Percentiles rank a stretch among this genome's conserved stretches.
Evolutionary conservation across 2,888 invertebrate species (phyloP).

Genomic region (Agriopis aurantiaria): DNA sequence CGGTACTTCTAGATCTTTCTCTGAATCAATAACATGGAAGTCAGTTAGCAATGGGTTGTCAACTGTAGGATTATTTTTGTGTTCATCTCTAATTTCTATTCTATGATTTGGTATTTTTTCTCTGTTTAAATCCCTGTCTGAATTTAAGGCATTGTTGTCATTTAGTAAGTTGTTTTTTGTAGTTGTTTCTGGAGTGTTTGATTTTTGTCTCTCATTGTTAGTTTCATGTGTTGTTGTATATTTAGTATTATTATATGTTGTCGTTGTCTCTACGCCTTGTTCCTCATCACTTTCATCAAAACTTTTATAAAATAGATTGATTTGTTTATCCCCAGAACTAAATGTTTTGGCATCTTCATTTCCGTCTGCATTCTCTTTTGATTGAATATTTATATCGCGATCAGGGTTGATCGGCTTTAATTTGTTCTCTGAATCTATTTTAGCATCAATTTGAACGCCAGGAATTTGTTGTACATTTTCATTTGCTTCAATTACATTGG

Average conservation of each 20-base stretch:
- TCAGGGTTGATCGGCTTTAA: background rate
- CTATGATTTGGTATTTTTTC: conserved; percentile 30
- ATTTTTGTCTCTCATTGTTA: conserved; percentile 12
- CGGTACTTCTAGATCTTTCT: conserved; percentile 81
- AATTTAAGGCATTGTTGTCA: background rate
- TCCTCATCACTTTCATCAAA: conserved; percentile 10
- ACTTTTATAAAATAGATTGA: conserved; percentile 22
- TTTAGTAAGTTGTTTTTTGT: background rate
- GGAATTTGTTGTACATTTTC: background rate
- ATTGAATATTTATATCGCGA: conserved; percentile 3
- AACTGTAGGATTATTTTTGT: conserved; percentile 39
- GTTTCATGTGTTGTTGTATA: background rate
- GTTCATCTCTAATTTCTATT: conserved; percentile 40
- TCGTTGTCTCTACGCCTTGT: background rate
- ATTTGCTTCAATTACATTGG: background rate
- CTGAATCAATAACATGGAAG: conserved; percentile 78
- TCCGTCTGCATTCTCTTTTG: background rate
- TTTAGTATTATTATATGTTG: conserved; percentile 5
- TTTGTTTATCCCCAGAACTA: background rate
- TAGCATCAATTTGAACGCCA: conserved; percentile 11
- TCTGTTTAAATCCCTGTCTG: conserved; percentile 12
- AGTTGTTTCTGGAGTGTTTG: conserved; percentile 22
- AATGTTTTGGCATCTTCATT: background rate
- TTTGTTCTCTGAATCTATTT: conserved; percentile 11
- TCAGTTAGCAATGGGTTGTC: conserved; percentile 65